Evolutionary conservation across 2,888 invertebrate species (phyloP), one percentile per base, ranked within the genome.

Genomic region (Trissoscelio sp.): DNA sequence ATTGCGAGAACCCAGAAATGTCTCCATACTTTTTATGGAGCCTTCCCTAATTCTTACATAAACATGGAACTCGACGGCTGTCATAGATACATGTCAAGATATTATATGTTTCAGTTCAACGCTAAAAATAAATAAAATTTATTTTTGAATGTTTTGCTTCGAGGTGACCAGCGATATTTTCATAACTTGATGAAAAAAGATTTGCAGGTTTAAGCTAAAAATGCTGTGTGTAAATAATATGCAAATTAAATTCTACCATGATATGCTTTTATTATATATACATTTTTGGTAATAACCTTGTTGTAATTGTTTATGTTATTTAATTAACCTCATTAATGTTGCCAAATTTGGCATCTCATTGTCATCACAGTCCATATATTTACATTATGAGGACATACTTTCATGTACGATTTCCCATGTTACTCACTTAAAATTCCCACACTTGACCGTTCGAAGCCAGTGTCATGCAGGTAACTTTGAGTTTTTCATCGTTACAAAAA

Each of bases 321-420:
- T n/a, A n/a, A 12, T 51, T 39, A 66, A 66, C 57, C 75, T 75
- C 42, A 42, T 66, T 75, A 69, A 44, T 70, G 42, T 64, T 55
- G 31, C 80, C 66, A 44, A 75, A 69, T 64, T 64, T 28, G 60
- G 75, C 18, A 16, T 12, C 66, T 81, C 75, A 81, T 75, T 81
- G 81, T 67, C 70, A 46, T 69, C 55, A 46, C 67, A 58, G 14
- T 3, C 77, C 46, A 60, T 69, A 72, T 66, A 70, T 39, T 39
- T 16, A 48, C 39, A 60, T 39, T 14, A 42, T 70, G 22, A 66
- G 48, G 46, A 70, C 70, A 70, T 48, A 48, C 42, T 46, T 28
- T 22, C 53, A 18, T 28, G 44, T 53, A 62, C 53, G 44, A 64
- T 79, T 79, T 80, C 58, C 70, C 48, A 64, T 70, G 75, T 75